Base-by-base conservation (phyloP, 1,140 invertebrate genomes). In the Sitophilus oryzae region DNA sequence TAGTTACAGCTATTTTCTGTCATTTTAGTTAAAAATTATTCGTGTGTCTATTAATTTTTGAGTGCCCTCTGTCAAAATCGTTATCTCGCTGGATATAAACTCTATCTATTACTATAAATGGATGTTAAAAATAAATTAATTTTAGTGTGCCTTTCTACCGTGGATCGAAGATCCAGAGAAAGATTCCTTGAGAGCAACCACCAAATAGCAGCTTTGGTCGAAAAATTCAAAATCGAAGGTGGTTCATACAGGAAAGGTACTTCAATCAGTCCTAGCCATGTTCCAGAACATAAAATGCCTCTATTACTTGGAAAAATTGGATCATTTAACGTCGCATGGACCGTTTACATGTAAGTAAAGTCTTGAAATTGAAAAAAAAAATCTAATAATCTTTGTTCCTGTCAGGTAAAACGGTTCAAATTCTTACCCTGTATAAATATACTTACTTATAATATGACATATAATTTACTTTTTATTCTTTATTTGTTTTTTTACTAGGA, bases 121-220 rank as follows among this genome's bases (percentile, higher is more conserved):
- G n/a, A n/a, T n/a, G n/a, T n/a, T n/a, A n/a, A n/a, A n/a, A n/a
- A n/a, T n/a, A n/a, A n/a, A n/a, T n/a, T n/a, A n/a, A 8, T 74
- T 76, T 34, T 64, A 87, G 88, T 96, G 38, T 96, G 91, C 67
- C 71, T 96, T 43, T 92, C 91, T 19, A 96, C 92, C 0, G 91
- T 96, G 10, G 92, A 96, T 73, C 77, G 91, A 25, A 76, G 90
- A 48, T 91, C 87, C 34, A 78, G 91, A 19, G 91, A 95, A 71
- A 76, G 90, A 10, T 94, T 94, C 68, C 76, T 95, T 8, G 91
- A 95, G 69, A 94, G 91, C 0, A 93, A 91, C 66, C 88, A 92
- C 55, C 91, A 95, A 71, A 95, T 95, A 61, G 86, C 89, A 4
- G 86, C 89, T 0, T 69, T 96, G 0, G 91, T 95, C 0, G 91